A percentile compares a stretch with the other conserved stretches of the same genome.
These are phyloP conservation scores for Cosmia trapezina DNA, from an alignment of 2,888 invertebrate genomes.

Conservation along the genomic window DNA sequence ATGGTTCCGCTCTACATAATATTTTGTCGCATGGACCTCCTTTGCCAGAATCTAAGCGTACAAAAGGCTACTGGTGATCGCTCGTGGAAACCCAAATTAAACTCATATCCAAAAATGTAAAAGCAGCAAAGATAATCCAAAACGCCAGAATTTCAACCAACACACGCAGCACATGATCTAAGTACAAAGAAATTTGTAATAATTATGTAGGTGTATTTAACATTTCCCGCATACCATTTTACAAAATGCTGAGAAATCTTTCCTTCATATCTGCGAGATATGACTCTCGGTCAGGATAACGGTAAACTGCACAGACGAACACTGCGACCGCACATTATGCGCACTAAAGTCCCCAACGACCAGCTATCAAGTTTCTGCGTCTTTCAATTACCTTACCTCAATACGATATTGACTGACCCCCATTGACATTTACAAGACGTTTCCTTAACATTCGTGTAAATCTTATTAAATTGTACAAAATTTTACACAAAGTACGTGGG, in stretches of 20 bases:
- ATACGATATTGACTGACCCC: conserved; percentile 59
- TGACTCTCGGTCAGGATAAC: conserved; percentile 54
- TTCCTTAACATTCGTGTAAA: conserved; percentile 33
- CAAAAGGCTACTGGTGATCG: neutral
- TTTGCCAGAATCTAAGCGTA: neutral
- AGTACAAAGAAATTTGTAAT: conserved; percentile 12
- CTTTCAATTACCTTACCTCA: conserved; percentile 55
- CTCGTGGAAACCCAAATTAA: neutral
- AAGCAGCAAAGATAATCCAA: neutral
- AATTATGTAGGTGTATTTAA: neutral
- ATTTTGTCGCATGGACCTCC: too few species aligned
- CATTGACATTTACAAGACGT: conserved; percentile 27
- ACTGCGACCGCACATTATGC: conserved; percentile 54
- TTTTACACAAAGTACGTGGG: conserved; percentile 43
- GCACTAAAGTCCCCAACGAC: conserved; percentile 40
- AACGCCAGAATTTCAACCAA: conserved; percentile 3
- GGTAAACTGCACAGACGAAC: conserved; percentile 48
- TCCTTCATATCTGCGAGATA: conserved; percentile 56
- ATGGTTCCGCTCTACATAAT: neutral
- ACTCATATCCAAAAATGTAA: neutral
- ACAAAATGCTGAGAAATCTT: conserved; percentile 44
- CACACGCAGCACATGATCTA: neutral
- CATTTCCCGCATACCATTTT: conserved; percentile 32
- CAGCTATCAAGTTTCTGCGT: conserved; percentile 59
- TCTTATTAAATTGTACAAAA: conserved; percentile 23